A percentile compares a stretch with the other conserved stretches of the same genome.
Evolutionary conservation across 2,113 vertebrate genomes (phyloP).

Genomic region (Papio anubis): DNA sequence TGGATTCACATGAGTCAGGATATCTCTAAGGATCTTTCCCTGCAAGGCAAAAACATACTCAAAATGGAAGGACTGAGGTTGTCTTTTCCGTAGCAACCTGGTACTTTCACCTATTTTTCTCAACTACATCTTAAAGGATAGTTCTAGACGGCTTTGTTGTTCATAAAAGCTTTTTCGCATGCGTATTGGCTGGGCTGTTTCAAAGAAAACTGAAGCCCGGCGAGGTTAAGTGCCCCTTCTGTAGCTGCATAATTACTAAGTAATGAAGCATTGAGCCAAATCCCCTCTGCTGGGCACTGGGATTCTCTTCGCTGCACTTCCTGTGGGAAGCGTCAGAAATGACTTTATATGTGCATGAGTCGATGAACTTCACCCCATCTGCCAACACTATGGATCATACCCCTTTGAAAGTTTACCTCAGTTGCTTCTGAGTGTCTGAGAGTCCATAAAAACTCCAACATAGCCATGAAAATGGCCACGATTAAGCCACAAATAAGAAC

Average conservation of each 20-base stretch:
- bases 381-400: background rate
- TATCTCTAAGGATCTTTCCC: background rate
- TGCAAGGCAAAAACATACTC: background rate
- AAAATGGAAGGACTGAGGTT: background rate
- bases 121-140: background rate
- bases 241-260: background rate
- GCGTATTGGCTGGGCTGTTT: background rate
- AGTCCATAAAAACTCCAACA: conserved; percentile 99
- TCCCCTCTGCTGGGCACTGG: background rate
- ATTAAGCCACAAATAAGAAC: conserved; percentile 98
- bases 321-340: background rate
- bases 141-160: background rate
- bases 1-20: background rate
- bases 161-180: background rate
- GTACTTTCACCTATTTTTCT: background rate
- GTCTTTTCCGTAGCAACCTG: background rate
- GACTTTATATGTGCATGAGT: background rate
- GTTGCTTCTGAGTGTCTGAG: conserved; percentile 92
- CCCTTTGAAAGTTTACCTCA: conserved; percentile 88
- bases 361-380: background rate
- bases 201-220: background rate
- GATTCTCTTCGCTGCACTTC: background rate
- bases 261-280: background rate
- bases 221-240: background rate
- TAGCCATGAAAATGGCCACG: conserved; percentile 98